phyloP scores from a whole-genome alignment of 2,888 invertebrate species.

The Pachycephus smyrnensis region DNA sequence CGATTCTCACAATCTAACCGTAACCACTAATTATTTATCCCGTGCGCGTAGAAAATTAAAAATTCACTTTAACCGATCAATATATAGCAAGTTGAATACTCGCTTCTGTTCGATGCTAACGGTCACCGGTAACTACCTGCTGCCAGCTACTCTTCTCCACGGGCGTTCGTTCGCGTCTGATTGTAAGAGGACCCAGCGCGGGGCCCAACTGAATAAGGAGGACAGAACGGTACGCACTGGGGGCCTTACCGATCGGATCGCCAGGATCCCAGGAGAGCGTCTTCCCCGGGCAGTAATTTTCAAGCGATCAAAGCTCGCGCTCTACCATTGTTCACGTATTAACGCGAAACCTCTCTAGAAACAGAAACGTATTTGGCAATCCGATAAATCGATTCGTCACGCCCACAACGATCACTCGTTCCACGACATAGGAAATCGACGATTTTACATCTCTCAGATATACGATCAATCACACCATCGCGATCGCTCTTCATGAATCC shows the following conservation, averaged over 20 bases:
- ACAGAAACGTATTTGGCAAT: background rate
- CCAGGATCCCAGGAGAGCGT: background rate
- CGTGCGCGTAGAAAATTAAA: background rate
- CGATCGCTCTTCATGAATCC: background rate
- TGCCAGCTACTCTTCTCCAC: background rate
- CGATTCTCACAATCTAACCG: background rate
- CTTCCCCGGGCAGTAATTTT: background rate
- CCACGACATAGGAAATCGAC: background rate
- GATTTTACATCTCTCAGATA: background rate
- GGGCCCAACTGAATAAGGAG: conserved; percentile 59
- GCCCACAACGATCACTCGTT: background rate
- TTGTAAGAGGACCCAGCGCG: conserved; percentile 52
- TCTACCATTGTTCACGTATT: background rate
- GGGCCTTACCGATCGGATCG: background rate
- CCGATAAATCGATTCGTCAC: background rate
- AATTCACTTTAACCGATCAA: background rate
- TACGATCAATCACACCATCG: background rate
- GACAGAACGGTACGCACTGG: conserved; percentile 65
- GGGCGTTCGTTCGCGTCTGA: background rate
- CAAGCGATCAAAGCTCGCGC: background rate
- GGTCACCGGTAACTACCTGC: background rate
- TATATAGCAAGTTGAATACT: background rate
- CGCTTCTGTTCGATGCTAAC: background rate
- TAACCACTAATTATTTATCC: background rate
- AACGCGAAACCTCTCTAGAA: background rate